Conservation (phyloP, 1,140 invertebrate genomes). For the Ganaspis sp. region DNA sequence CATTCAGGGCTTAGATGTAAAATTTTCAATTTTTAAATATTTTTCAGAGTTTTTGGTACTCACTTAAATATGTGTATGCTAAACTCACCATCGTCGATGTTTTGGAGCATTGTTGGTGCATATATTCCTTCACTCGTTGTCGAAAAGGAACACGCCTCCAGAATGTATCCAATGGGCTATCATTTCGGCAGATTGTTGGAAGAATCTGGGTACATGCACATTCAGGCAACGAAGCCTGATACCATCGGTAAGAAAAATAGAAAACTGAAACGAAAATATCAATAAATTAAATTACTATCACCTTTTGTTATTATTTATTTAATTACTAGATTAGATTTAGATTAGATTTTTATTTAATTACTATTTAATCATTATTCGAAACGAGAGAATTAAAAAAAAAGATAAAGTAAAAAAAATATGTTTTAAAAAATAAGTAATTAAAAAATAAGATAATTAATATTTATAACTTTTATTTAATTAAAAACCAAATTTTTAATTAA, state of each 20-base stretch:
- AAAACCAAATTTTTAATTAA: background rate
- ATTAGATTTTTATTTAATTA: no score
- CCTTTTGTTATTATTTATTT: no score
- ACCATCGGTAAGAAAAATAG: conserved; percentile 91
- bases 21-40: background rate
- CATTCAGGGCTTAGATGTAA: background rate
- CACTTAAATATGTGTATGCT: conserved; percentile 82
- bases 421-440: no score
- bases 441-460: no score
- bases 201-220: conserved; percentile 88
- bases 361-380: no score
- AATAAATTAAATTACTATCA: no score
- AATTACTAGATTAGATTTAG: no score
- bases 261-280: conserved; percentile 42
- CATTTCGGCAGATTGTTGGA: conserved; percentile 76
- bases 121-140: conserved; percentile 79
- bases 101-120: conserved; percentile 78
- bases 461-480: no score
- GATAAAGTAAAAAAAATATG: no score
- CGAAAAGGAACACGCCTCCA: conserved; percentile 76
- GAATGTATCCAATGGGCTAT: conserved; percentile 80
- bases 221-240: conserved; percentile 94
- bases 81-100: conserved; percentile 61
- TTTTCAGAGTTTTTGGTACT: conserved; percentile 75
- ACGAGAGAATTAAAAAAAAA: no score